phyloP scores from a whole-genome alignment of 1,140 invertebrate species.

The Drosophila hydei region DNA sequence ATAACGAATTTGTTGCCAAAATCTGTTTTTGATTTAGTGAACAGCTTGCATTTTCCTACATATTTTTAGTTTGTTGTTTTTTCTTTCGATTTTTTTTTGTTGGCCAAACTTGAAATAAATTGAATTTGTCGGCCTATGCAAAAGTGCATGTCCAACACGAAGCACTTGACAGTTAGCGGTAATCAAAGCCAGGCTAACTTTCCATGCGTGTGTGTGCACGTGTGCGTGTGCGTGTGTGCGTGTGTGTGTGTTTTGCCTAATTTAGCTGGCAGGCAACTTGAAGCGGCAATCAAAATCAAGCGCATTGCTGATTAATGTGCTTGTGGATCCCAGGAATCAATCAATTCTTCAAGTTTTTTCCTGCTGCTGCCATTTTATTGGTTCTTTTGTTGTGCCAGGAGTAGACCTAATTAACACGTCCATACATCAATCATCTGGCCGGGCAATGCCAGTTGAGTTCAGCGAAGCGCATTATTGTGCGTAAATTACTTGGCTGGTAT shows the following conservation, averaged over 20 bases:
- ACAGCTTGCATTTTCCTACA: conserved; percentile 72
- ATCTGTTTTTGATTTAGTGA: conserved; percentile 83
- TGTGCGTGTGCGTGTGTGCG: neutral
- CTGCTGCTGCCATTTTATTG: neutral
- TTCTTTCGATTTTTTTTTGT: conserved; percentile 18
- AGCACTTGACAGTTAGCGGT: conserved; percentile 63
- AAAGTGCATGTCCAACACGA: conserved; percentile 56
- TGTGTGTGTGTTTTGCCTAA: conserved; percentile 32
- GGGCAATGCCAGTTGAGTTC: conserved; percentile 57
- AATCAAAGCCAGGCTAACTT: conserved; percentile 61
- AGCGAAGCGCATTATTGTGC: conserved; percentile 79
- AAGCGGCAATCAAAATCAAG: conserved; percentile 67
- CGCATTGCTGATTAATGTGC: conserved; percentile 73
- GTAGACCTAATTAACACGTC: conserved; percentile 81
- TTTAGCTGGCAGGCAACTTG: conserved; percentile 33
- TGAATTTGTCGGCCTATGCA: conserved; percentile 67
- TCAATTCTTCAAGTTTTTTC: conserved; percentile 73
- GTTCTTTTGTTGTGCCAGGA: conserved; percentile 49
- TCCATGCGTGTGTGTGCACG: neutral
- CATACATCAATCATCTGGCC: conserved; percentile 79
- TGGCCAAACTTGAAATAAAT: conserved; percentile 70
- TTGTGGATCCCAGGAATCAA: conserved; percentile 70
- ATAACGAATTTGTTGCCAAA: conserved; percentile 80
- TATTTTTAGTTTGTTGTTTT: too few relatives aligned
- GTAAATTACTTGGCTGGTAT: conserved; percentile 71